Evolutionary conservation across 2,113 vertebrate species (phyloP), one percentile per base, ranked within the genome.

Genomic region (Pyxicephalus adspersus): DNA sequence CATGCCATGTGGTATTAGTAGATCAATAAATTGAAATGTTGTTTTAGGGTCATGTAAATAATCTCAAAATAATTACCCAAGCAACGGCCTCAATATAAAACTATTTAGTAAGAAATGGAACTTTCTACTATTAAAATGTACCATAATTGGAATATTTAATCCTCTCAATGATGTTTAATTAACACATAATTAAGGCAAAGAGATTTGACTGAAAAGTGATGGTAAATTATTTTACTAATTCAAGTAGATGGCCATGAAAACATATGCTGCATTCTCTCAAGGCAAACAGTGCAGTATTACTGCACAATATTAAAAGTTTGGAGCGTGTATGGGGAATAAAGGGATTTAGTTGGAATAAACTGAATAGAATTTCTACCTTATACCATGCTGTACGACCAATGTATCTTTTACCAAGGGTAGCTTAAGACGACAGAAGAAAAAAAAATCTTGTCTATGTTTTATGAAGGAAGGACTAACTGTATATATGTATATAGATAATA

Each of bases 91-190:
- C 38, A 23, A 29, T 57, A 22, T 38, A 54, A n/a, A 64, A 0
- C 26, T 22, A 17, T 31, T 70, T 26, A 60, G 25, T 51, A 80
- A 55, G 45, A 65, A 66, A 23, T 11, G n/a, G 34, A 52, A 54
- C 18, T 57, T 45, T 45, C 54, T 28, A 71, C 5, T 38, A 63
- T 51, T 63, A 71, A 58, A 23, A 51, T 28, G 34, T 64, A n/a
- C 28, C 26, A 55, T 61, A 71, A 80, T 31, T 63, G 23, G 55
- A 50, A 19, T 31, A 54, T 64, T 51, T 63, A 63, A 63, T 64
- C 77, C 63, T 80, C 31, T 13, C 67, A 71, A 61, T 80, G 23
- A 80, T 63, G 34, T 80, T 72, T 80, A 70, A 71, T 80, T 80
- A 80, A 71, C 23, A 63, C 38, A 66, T 68, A 52, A 71, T 70